A percentile compares a stretch with the other conserved stretches of the same genome.
phyloP scores from a whole-genome alignment of 2,113 vertebrate species.

The Stomatorhinus ivindoensis region DNA sequence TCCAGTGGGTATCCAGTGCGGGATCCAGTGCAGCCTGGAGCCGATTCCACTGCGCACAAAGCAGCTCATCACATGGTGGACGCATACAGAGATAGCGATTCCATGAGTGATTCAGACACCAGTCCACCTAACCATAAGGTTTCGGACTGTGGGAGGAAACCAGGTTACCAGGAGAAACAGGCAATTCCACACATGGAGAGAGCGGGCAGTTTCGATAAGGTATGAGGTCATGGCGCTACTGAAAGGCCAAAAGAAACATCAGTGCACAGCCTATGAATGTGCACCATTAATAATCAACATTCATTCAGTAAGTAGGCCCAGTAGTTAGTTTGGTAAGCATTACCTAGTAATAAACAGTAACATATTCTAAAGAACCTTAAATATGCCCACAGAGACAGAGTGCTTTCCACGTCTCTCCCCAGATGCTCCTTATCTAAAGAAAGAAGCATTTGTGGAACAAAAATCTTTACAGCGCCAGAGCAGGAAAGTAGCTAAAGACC shows the following conservation, averaged over 20 bases:
- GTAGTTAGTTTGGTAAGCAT: neutral
- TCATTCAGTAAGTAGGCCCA: neutral
- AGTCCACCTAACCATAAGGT: neutral
- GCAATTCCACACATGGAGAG: neutral
- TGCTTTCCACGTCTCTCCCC: neutral
- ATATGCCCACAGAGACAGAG: neutral
- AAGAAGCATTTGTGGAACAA: neutral
- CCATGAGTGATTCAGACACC: neutral
- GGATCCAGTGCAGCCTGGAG: neutral
- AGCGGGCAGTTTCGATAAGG: neutral
- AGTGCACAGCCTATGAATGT: neutral
- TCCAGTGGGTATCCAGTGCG: neutral
- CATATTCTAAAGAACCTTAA: neutral
- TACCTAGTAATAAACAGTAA: neutral
- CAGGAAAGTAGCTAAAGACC: neutral
- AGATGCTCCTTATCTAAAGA: neutral
- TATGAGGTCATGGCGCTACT: neutral
- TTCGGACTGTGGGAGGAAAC: neutral
- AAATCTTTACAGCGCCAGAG: neutral
- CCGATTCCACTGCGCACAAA: neutral
- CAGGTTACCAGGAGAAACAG: neutral
- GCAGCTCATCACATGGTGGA: neutral
- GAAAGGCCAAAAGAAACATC: neutral
- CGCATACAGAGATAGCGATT: neutral
- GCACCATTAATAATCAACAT: neutral